Base-by-base conservation (phyloP, 2,113 vertebrate species). In the Ibidorhyncha struthersii region DNA sequence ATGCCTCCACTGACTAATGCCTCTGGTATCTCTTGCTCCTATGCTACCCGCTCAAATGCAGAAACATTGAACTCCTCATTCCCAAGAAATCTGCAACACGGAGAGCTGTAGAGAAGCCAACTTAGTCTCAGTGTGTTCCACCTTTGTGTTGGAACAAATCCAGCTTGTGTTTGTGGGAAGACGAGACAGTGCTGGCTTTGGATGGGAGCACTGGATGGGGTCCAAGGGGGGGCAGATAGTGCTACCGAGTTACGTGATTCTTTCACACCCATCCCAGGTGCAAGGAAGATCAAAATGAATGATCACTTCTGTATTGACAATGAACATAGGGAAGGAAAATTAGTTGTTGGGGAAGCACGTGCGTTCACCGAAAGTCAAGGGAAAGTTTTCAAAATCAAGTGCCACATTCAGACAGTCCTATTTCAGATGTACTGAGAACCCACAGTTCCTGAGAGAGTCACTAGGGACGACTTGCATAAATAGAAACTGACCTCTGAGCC, bases 341-440 rank as follows among this genome's bases (percentile, higher is more conserved):
- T 12, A 76, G 59, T 26, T 58, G 4, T 7, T 40, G 43, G 47
- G 50, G 34, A 91, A 61, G 59, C 45, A 71, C 27, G 12, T 34
- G 30, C 29, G 34, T 69, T 38, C 65, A 72, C 34, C 77, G 12
- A 59, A 63, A 71, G 21, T 76, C 13, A 19, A 61, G 21, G 65
- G 47, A 89, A 94, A 91, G 19, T 73, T 84, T 92, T 85, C 29
- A 73, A 62, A 82, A 70, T 80, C 4, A 82, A 93, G 23, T 70
- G n/a, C 30, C 40, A 83, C 20, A 63, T 74, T 66, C 15, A 70
- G 40, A 25, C 32, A 84, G 70, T 66, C 23, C 82, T 94, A 71
- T 93, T 96, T 90, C 90, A 77, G 76, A 91, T 36, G 25, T n/a
- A n/a, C 56, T 73, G 74, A 62, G 91, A 96, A 93, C 76, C 71